Base-by-base conservation (phyloP, 1,140 invertebrate species). In the Diabrotica virgifera region DNA sequence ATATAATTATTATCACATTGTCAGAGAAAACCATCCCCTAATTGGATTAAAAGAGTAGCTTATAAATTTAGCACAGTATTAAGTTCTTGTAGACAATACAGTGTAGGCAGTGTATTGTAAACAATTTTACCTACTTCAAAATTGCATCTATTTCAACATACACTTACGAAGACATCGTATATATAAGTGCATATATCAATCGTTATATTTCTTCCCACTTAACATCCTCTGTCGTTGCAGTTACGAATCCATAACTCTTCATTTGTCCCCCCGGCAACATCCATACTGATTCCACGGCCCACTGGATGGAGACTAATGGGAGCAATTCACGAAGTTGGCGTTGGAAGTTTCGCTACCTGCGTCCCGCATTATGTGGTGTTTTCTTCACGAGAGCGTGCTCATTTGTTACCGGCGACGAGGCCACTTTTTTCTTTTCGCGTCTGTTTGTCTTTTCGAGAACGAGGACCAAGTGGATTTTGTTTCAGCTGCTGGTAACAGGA, bases 231-330 rank as follows among this genome's bases (percentile, higher is more conserved):
- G 60, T 64, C 63, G 40, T 57, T 38, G 70, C 65, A 70, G 72
- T 72, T 72, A 70, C 68, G 67, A 69, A 74, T 72, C 72, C 71
- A 76, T 76, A 74, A 73, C 68, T 76, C 75, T 76, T 76, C 74
- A 76, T 76, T 76, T 76, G 68, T 68, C 66, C 61, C 59, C 66
- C 36, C 63, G 57, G 52, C 36, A 67, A 54, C 70, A 73, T 74
- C 70, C 66, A 72, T 74, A 74, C 68, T 72, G 69, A 75, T 72
- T 75, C 69, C 64, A 24, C 65, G 53, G 58, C 59, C 62, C 70
- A 54, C 67, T 59, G 65, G 75, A 76, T 75, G 72, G 74, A 74
- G 72, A 76, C 71, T 74, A 75, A 76, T 76, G 75, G 67, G 65
- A 59, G 66, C 75, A 74, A 76, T 76, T 73, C 72, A 63, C 56